These are phyloP conservation scores for Thryonomys swinderianus DNA, from an alignment of 2,113 vertebrate genomes.

Conservation along the genomic window DNA sequence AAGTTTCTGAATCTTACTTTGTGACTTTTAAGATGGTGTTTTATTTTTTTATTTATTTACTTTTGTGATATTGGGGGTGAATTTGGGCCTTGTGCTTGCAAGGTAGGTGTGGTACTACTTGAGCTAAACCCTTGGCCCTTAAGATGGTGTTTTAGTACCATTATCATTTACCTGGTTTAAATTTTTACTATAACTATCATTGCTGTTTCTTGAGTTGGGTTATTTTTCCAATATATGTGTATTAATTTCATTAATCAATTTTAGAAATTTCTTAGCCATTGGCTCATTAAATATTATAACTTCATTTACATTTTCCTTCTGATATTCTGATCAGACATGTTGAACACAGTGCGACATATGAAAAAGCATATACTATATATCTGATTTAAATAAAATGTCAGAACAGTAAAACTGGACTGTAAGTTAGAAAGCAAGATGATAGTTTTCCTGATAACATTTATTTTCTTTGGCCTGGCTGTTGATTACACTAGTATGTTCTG, in stretches of 20 bases:
- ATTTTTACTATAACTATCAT: not conserved
- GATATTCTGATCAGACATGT: not conserved
- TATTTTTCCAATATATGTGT: not conserved
- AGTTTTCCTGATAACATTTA: not conserved
- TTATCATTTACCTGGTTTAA: not conserved
- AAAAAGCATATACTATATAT: not conserved
- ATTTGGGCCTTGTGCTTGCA: no score
- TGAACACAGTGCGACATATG: not conserved
- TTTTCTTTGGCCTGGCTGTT: not conserved
- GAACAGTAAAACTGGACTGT: conserved; percentile 9
- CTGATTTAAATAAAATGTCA: conserved; percentile 21
- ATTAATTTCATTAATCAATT: not conserved
- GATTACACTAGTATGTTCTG: not conserved
- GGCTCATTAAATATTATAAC: not conserved
- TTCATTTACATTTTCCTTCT: conserved; percentile 37
- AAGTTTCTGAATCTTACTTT: not conserved
- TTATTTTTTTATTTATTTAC: no score
- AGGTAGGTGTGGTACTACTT: no score
- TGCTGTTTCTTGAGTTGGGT: not conserved
- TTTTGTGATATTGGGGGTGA: no score
- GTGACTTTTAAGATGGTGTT: no score
- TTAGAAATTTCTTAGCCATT: conserved; percentile 12
- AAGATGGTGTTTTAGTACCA: conserved; percentile 10
- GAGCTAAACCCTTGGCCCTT: not conserved
- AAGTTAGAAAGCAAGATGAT: not conserved